phyloP scores from a whole-genome alignment of 2,113 vertebrate species.

The Paraplagusia blochii region DNA sequence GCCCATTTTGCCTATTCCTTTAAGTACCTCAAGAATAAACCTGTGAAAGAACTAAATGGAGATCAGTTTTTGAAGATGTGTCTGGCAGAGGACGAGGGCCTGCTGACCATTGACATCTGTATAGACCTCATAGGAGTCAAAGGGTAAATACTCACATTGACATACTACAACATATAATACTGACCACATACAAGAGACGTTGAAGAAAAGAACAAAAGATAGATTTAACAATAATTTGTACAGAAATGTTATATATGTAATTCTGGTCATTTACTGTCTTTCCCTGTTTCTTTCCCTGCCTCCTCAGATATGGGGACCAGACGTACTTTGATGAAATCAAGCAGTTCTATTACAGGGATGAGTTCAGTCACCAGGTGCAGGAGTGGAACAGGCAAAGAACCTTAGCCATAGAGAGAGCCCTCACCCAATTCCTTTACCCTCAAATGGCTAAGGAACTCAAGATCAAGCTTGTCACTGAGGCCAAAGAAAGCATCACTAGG shows the following conservation, averaged over 20 bases:
- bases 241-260: slow-evolving; percentile 3
- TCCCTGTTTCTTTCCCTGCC: neutral
- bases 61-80: slow-evolving; percentile 98
- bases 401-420: slow-evolving; percentile 88
- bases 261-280: slow-evolving; percentile 2
- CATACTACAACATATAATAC: neutral
- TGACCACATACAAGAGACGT: no score
- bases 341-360: slow-evolving; percentile 98
- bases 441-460: slow-evolving; percentile 98
- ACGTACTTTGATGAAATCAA: slow-evolving; percentile 99
- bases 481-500: slow-evolving; percentile 95
- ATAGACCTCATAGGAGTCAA: slow-evolving; percentile 96
- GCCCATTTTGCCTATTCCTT: slow-evolving; percentile 95
- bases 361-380: slow-evolving; percentile 99
- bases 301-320: slow-evolving; percentile 87
- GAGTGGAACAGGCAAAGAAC: slow-evolving; percentile 98
- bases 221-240: no score
- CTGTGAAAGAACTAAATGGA: slow-evolving; percentile 93
- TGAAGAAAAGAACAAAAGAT: no score
- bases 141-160: slow-evolving; percentile 75
- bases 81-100: slow-evolving; percentile 88
- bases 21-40: slow-evolving; percentile 97
- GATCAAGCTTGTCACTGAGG: slow-evolving; percentile 90
- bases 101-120: slow-evolving; percentile 90
- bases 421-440: slow-evolving; percentile 94